These are phyloP conservation scores for Penaeus vannamei DNA, from an alignment of 1,140 invertebrate species.

Conservation along the genomic window DNA sequence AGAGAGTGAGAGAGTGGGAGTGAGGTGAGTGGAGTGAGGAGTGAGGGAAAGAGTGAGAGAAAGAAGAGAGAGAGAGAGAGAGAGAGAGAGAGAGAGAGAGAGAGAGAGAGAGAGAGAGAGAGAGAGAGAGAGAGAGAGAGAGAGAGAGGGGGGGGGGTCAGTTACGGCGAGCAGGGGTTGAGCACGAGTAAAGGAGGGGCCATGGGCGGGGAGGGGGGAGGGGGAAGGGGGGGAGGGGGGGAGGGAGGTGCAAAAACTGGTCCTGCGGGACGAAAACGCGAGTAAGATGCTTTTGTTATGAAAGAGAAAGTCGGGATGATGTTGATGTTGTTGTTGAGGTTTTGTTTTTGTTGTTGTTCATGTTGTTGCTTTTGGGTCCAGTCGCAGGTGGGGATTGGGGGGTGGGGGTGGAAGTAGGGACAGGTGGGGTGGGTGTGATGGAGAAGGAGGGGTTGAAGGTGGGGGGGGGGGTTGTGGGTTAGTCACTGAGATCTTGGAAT, in stretches of 20 bases:
- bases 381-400: too few species aligned
- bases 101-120: not conserved
- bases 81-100: not conserved
- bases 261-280: not conserved
- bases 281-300: too few species aligned
- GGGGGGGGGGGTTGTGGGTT: too few species aligned
- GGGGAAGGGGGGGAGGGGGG: not conserved
- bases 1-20: conserved; percentile 36
- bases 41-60: conserved; percentile 28
- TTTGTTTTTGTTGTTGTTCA: too few species aligned
- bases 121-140: not conserved
- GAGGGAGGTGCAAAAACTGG: not conserved
- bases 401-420: too few species aligned
- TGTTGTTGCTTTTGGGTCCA: too few species aligned
- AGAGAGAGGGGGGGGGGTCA: not conserved
- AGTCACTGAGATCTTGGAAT: too few species aligned
- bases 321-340: too few species aligned
- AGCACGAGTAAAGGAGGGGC: too few species aligned
- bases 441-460: too few species aligned
- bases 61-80: not conserved
- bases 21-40: conserved; percentile 32
- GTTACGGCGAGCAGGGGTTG: not conserved
- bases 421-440: too few species aligned
- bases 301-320: too few species aligned
- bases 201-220: not conserved